Base-by-base conservation (phyloP, 2,113 vertebrate genomes). In the Aepyceros melampus region DNA sequence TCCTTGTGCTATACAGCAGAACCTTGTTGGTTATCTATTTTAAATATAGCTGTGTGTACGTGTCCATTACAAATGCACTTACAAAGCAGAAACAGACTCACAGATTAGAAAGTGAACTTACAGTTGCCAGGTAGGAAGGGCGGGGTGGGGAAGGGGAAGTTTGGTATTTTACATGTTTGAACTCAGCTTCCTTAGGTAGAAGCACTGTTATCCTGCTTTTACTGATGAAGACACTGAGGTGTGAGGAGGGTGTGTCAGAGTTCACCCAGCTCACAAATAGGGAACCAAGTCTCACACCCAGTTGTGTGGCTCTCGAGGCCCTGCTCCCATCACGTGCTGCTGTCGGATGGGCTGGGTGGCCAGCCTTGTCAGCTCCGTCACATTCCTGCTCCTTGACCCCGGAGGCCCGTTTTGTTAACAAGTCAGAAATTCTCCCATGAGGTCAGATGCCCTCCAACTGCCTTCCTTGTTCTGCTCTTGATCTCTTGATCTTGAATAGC, bases 171-270 rank as follows among this genome's bases (percentile, higher is more conserved):
- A 19, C 4, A 2, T 60, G 21, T 82, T 83, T 86, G 81, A 53
- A 76, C 47, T 55, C 47, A 85, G 27, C 19, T 47, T 16, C n/a
- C 12, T 40, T 9, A 12, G n/a, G 25, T 60, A 16, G 49, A 92
- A 89, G 13, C 47, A 64, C 12, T 10, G 3, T 23, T 7, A 9
- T 23, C 33, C 31, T 25, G 31, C 7, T 56, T 62, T 36, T 2
- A 33, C 16, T 31, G 53, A 87, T 58, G 47, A 81, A 27, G 19
- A 90, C 84, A 84, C 82, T 60, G 92, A 91, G 49, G 21, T 17
- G 1, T 43, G 0, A 0, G 15, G 33, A 40, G 53, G 29, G n/a
- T 29, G 0, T 74, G 16, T 40, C 25, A 11, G 27, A n/a, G 33
- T 60, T 81, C 29, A 9, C 31, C 31, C 17, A 86, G 45, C 43